phyloP scores from a whole-genome alignment of 2,888 invertebrate genomes.

The Yponomeuta malinellus region DNA sequence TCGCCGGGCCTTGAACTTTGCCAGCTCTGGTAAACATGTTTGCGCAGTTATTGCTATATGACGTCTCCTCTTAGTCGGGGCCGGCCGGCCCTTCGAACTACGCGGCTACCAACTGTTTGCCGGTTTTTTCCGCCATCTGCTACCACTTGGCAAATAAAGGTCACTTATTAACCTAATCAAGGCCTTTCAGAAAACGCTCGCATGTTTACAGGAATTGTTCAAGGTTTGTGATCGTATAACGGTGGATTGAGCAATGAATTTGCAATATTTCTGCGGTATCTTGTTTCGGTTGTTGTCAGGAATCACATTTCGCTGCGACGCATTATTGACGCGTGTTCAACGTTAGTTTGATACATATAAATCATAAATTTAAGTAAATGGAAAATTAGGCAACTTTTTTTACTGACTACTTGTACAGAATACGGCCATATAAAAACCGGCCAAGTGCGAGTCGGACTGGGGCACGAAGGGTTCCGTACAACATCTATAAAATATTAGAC shows the following conservation, averaged over 20 bases:
- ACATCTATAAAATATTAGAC: no score
- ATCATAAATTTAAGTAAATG: no score
- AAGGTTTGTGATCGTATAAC: neutral
- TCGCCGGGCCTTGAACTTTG: slow-evolving; percentile 68
- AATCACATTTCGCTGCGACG: neutral
- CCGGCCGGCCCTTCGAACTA: neutral
- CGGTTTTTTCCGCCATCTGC: slow-evolving; percentile 35
- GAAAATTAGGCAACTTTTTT: no score
- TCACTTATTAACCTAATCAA: slow-evolving; percentile 7
- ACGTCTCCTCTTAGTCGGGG: slow-evolving; percentile 31
- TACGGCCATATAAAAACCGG: no score
- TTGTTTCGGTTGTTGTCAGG: neutral
- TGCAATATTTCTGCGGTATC: neutral
- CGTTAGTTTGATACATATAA: neutral
- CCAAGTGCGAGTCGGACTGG: no score
- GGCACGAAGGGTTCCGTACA: no score
- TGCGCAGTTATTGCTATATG: slow-evolving; percentile 53
- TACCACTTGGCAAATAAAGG: slow-evolving; percentile 44
- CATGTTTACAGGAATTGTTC: neutral
- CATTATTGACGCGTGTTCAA: neutral
- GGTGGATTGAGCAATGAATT: neutral
- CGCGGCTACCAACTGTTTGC: slow-evolving; percentile 1
- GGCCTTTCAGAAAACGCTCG: slow-evolving; percentile 21
- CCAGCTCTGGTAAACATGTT: slow-evolving; percentile 67
- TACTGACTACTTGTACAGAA: no score